Evolutionary conservation across 2,797 vertebrate genomes (phyloP), one percentile per base, ranked within the genome.

Genomic region (Cichlasoma orientale): DNA sequence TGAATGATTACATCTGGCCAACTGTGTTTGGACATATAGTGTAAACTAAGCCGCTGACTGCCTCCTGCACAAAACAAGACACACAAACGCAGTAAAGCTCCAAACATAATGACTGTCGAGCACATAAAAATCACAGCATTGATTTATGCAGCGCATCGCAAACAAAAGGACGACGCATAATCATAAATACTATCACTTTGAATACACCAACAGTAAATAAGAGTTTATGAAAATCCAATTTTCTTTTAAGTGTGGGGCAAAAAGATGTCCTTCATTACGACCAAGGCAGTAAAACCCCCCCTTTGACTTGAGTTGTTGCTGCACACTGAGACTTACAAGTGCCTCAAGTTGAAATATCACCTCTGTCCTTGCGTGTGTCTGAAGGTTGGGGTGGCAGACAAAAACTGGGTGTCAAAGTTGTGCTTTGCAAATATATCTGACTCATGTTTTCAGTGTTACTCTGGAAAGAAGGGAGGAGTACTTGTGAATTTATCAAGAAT

Each of bases 11-110:
- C 56, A 74, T 74, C 68, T 57, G 69, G 56, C 56, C 58, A 70
- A 72, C 31, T 82, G 1, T 74, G 73, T 66, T 82, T 75, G 68
- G 80, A 75, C 11, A 27, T 69, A 33, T 71, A 70, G 55, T 29
- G 71, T 89, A 89, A 86, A 88, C 84, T 19, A 36, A 36, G 27
- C 55, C 56, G 59, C 9, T 57, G 72, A 74, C 54, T 18, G 63
- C 16, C 44, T 47, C 19, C 54, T 71, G 16, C 3, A 79, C 66
- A 74, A 78, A 83, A 80, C 58, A 77, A 55, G 25, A 69, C 38
- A 66, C 41, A 66, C 61, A 66, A 66, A 66, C 47, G 61, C 44
- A 47, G 61, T 66, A 66, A 66, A 29, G 61, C 27, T 16, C 41
- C 41, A 66, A 27, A 66, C 0, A 3, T 19, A 66, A 27, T 47